Evolutionary conservation across 1,140 invertebrate genomes (phyloP).

Genomic region (Cydia strobilella): DNA sequence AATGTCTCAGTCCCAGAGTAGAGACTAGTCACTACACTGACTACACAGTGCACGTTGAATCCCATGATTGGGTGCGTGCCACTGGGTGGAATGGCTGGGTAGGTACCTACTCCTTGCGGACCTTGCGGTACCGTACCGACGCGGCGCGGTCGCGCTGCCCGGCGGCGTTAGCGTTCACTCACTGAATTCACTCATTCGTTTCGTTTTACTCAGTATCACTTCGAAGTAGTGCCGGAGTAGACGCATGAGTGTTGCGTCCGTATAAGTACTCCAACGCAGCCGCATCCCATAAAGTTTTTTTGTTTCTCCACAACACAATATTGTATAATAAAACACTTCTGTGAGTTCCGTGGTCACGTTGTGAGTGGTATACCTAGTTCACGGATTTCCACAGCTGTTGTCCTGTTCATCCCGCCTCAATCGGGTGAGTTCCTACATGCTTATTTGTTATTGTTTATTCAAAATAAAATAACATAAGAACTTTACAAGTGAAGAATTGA

Average conservation of each 20-base stretch:
- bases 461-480: not conserved
- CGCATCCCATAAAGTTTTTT: slow-evolving; percentile 52
- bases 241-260: slow-evolving; percentile 36
- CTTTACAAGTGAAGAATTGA: not conserved
- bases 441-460: slow-evolving; percentile 32
- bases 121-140: slow-evolving; percentile 40
- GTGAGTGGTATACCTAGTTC: slow-evolving; percentile 60
- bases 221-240: slow-evolving; percentile 42
- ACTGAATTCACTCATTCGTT: slow-evolving; percentile 8
- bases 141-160: slow-evolving; percentile 43
- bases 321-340: slow-evolving; percentile 63
- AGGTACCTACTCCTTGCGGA: not conserved
- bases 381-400: slow-evolving; percentile 16
- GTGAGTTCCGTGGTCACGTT: slow-evolving; percentile 47
- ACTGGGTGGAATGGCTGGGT: not conserved
- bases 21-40: too few relatives aligned
- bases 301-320: slow-evolving; percentile 71
- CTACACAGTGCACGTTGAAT: too few relatives aligned
- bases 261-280: slow-evolving; percentile 9
- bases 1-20: too few relatives aligned
- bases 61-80: not conserved
- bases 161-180: slow-evolving; percentile 34
- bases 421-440: slow-evolving; percentile 42
- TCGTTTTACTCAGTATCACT: slow-evolving; percentile 7
- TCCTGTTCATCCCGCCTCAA: not conserved